A percentile compares a stretch with the other conserved stretches of the same genome.
phyloP scores from a whole-genome alignment of 1,140 invertebrate genomes.

The Halotydeus destructor region DNA sequence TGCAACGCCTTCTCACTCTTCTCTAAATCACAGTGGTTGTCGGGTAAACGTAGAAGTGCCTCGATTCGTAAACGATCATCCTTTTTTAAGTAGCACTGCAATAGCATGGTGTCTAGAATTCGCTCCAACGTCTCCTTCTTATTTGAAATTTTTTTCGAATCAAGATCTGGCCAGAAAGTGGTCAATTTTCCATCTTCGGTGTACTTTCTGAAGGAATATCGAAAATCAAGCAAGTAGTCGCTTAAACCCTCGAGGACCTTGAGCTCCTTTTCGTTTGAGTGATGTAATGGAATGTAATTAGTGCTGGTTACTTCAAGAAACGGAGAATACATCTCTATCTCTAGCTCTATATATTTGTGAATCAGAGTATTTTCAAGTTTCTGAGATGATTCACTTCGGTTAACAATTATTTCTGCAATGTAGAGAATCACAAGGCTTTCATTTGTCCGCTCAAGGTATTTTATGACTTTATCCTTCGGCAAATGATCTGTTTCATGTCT shows the following conservation, averaged over 20 bases:
- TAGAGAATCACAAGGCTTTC: conserved; percentile 67
- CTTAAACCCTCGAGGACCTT: too few species aligned
- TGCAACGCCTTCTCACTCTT: conserved; percentile 75
- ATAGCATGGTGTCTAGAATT: too few species aligned
- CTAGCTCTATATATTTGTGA: conserved; percentile 61
- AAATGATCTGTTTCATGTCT: conserved; percentile 55
- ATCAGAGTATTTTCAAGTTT: conserved; percentile 80
- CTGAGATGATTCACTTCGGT: conserved; percentile 64
- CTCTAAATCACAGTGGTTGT: conserved; percentile 78
- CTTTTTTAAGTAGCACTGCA: conserved; percentile 88
- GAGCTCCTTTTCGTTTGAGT: too few species aligned
- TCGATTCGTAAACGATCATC: conserved; percentile 90
- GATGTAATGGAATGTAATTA: too few species aligned
- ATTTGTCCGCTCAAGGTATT: conserved; percentile 62
- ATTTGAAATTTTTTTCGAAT: conserved; percentile 25
- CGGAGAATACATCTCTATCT: too few species aligned
- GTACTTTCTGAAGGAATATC: too few species aligned
- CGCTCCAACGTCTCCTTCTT: too few species aligned
- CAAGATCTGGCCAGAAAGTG: too few species aligned
- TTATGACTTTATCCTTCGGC: conserved; percentile 63
- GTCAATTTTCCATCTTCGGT: too few species aligned
- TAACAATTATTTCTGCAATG: conserved; percentile 73
- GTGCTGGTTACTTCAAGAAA: too few species aligned
- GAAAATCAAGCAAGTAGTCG: too few species aligned
- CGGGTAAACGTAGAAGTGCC: conserved; percentile 55